Base-by-base conservation (phyloP, 2,113 vertebrate genomes). In the Poeciliopsis retropinna region DNA sequence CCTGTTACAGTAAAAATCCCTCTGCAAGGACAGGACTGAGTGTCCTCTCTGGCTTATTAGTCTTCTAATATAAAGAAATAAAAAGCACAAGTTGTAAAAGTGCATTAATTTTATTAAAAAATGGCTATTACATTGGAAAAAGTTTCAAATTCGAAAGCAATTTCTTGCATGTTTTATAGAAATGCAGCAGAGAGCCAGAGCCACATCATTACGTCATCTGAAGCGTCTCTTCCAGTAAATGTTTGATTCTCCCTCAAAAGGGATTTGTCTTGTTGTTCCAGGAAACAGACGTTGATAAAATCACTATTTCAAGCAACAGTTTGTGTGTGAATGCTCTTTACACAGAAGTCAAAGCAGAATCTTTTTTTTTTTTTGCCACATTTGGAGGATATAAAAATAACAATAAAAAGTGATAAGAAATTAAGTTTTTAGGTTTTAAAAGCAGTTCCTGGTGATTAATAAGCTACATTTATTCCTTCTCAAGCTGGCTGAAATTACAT, bases 1-100 rank as follows among this genome's bases (percentile, higher is more conserved):
- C 77, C 75, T 76, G 77, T 83, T 81, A 64, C 51, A 27, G 63
- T 68, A 82, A 72, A 34, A 64, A 76, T 62, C 71, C 71, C 28
- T 78, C 22, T 47, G 25, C 4, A 31, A 27, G 14, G 22, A 22
- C 37, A 13, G 72, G 60, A 73, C 6, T 27, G 2, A 66, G 60
- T 60, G 70, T 63, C 13, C 51, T 37, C n/a, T 25, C 44, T 14
- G 60, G 19, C 39, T 27, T 30, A 27, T 47, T 62, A n/a, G 11
- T 9, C 13, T 67, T 41, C 44, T 13, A 65, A 12, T n/a, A 11
- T 57, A 15, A 25, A n/a, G 34, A 37, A 37, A 37, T 37, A 37
- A 37, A 37, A 37, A 37, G 34, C 9, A 54, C 15, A 54, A 19
- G 7, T 54, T 57, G 51, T n/a, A 9, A 57, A 47, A 57, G 19